These are phyloP conservation scores for Ancistrus triradiatus DNA, from an alignment of 2,113 vertebrate genomes.

Conservation along the genomic window DNA sequence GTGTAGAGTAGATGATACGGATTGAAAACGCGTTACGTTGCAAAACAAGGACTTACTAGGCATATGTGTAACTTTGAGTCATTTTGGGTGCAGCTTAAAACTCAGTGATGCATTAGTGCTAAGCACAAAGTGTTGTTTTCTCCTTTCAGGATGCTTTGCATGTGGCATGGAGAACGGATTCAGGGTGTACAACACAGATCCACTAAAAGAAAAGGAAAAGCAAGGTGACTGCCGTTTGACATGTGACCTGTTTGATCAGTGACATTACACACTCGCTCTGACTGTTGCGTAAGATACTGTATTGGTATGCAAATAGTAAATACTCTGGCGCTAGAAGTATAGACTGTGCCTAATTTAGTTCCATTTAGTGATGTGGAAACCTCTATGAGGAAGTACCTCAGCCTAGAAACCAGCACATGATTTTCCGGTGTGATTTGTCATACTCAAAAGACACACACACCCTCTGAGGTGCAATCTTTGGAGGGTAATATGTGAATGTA, in stretches of 20 bases:
- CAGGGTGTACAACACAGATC: constrained; percentile 96
- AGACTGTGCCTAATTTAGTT: neutral
- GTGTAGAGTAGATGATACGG: too few relatives aligned
- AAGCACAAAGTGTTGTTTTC: too few relatives aligned
- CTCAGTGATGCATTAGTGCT: too few relatives aligned
- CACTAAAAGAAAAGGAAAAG: constrained; percentile 98
- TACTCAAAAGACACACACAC: neutral
- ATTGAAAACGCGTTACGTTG: too few relatives aligned
- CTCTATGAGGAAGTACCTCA: constrained; percentile 44
- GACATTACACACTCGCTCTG: neutral
- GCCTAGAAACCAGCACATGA: constrained; percentile 33
- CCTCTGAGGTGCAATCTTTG: too few relatives aligned
- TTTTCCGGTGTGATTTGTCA: constrained; percentile 12
- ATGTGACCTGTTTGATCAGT: neutral
- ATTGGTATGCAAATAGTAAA: neutral
- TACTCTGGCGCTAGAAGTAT: neutral
- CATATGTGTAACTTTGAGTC: too few relatives aligned
- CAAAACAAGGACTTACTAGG: too few relatives aligned
- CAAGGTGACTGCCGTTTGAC: constrained; percentile 77
- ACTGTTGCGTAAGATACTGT: neutral
- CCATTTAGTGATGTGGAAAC: neutral
- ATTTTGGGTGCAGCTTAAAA: too few relatives aligned
- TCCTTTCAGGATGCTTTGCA: constrained; percentile 87
- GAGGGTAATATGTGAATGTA: too few relatives aligned
- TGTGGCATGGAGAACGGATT: constrained; percentile 99